Evolutionary conservation across 1,140 invertebrate genomes (phyloP).

Genomic region (Antheraea mylitta): DNA sequence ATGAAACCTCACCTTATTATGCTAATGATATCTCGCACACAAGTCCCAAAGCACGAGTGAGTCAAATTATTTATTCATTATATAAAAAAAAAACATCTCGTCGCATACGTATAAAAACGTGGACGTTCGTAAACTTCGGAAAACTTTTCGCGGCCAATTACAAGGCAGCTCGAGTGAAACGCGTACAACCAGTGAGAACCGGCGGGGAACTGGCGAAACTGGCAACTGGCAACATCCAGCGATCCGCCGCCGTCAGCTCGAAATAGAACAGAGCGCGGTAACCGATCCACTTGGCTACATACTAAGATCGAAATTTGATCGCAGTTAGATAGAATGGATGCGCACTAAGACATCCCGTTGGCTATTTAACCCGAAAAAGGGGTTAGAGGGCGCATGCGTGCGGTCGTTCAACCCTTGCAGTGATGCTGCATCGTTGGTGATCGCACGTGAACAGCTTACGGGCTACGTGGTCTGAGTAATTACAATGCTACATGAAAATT

Average conservation of each 20-base stretch:
- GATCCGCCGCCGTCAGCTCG: constrained; percentile 23
- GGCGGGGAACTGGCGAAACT: constrained; percentile 42
- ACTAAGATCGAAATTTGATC: constrained; percentile 76
- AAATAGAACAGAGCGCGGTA: constrained; percentile 39
- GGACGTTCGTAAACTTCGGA: constrained; percentile 34
- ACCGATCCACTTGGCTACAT: constrained; percentile 67
- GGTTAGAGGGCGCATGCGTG: constrained; percentile 55
- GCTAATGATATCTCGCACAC: background rate
- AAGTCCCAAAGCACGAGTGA: background rate
- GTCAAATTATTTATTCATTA: background rate
- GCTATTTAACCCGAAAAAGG: constrained; percentile 52
- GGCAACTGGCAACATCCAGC: constrained; percentile 1
- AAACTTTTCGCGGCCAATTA: constrained; percentile 52
- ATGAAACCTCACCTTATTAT: background rate
- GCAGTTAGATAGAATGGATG: constrained; percentile 57
- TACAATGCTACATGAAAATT: background rate
- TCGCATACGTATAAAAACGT: background rate
- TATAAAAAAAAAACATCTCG: background rate
- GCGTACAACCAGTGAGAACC: constrained; percentile 36
- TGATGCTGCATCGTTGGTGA: constrained; percentile 35
- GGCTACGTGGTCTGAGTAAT: background rate
- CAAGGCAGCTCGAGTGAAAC: constrained; percentile 13
- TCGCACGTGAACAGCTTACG: background rate
- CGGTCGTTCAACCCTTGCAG: constrained; percentile 63
- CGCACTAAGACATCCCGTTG: constrained; percentile 61